phyloP scores from a whole-genome alignment of 2,797 vertebrate species.

The Aratinga solstitialis region DNA sequence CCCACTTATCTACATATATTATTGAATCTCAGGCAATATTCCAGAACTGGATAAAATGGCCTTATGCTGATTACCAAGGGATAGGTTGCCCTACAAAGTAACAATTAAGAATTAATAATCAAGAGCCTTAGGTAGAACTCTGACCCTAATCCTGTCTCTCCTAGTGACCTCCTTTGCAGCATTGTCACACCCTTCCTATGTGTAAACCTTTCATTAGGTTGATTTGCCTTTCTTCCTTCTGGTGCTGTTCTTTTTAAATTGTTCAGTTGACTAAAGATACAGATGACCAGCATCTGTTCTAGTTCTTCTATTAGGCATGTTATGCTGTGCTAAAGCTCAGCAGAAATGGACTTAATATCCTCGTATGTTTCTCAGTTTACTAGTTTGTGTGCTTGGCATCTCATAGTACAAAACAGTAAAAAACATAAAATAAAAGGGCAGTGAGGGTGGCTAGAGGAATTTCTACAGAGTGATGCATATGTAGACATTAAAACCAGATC shows the following conservation, averaged over 20 bases:
- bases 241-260: neutral
- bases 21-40: neutral
- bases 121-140: neutral
- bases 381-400: neutral
- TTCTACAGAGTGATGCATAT: neutral
- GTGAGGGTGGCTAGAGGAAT: neutral
- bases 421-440: neutral
- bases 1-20: neutral
- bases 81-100: neutral
- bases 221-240: neutral
- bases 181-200: neutral
- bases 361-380: neutral
- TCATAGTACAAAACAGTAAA: neutral
- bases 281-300: neutral
- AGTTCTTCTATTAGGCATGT: neutral
- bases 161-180: neutral
- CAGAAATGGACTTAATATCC: accelerated
- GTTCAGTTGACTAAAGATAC: neutral
- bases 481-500: neutral
- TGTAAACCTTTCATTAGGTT: neutral
- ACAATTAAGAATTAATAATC: neutral
- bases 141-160: neutral
- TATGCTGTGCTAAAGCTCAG: neutral
- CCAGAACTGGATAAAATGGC: neutral
- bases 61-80: neutral